Percentiles rank a stretch among this genome's conserved stretches.
Conservation (phyloP, 2,113 vertebrate genomes). For the Nerophis ophidion region DNA sequence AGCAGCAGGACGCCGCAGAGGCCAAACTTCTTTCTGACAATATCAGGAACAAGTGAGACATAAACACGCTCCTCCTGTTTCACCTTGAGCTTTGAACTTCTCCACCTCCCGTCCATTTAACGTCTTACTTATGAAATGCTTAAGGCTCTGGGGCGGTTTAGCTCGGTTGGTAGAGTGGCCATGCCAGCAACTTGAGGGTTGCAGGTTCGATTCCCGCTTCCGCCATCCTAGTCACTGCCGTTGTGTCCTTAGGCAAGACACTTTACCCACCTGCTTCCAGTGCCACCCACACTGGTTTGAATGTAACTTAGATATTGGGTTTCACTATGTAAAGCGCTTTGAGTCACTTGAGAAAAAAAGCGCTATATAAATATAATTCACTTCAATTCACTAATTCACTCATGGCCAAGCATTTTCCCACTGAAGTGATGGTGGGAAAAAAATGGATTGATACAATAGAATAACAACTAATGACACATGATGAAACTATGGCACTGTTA, state of each 20-base stretch:
- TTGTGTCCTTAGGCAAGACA: no score
- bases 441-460: constrained; percentile 20
- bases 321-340: no score
- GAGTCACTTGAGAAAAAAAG: no score
- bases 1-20: constrained; percentile 47
- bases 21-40: constrained; percentile 62
- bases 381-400: no score
- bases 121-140: constrained; percentile 20
- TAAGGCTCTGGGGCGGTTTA: constrained; percentile 45
- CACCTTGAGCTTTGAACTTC: constrained; percentile 11
- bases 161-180: no score
- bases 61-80: neutral
- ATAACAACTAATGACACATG: constrained; percentile 41
- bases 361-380: no score
- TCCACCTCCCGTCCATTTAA: constrained; percentile 26
- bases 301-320: no score
- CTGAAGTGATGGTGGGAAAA: constrained; percentile 4
- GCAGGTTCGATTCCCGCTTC: no score
- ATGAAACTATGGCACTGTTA: constrained; percentile 27
- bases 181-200: no score
- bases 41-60: constrained; percentile 65
- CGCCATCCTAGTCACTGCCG: no score
- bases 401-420: constrained; percentile 44
- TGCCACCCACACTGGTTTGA: no score
- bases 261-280: no score